A percentile compares a stretch with the other conserved stretches of the same genome.
Evolutionary conservation across 2,113 vertebrate genomes (phyloP).

Genomic region (Gnathonemus echidnorhynchus): DNA sequence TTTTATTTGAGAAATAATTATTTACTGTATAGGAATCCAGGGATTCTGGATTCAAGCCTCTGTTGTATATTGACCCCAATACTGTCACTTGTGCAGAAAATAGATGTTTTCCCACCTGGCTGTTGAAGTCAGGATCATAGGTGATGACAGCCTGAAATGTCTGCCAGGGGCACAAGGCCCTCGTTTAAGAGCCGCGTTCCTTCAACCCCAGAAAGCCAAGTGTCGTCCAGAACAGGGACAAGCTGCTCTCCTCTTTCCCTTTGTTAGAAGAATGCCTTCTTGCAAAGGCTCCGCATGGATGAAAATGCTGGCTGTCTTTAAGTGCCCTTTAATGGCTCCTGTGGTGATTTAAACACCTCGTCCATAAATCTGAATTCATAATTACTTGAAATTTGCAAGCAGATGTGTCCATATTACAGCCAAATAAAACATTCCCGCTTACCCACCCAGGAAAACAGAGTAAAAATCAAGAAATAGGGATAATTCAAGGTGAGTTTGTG

Average conservation of each 20-base stretch:
- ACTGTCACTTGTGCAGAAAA: neutral
- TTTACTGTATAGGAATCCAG: neutral
- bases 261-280: neutral
- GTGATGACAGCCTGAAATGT: neutral
- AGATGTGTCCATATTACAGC: neutral
- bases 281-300: neutral
- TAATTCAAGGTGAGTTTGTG: neutral
- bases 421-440: neutral
- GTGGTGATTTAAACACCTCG: neutral
- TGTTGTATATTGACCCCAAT: neutral
- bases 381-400: neutral
- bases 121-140: neutral
- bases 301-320: too few relatives aligned
- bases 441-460: neutral
- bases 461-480: neutral
- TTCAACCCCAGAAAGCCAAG: neutral
- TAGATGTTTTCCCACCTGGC: neutral
- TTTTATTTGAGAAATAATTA: neutral
- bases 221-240: neutral
- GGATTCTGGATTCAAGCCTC: neutral
- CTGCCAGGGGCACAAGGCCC: neutral
- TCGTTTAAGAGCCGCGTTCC: neutral
- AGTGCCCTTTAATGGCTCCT: neutral
- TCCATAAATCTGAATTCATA: constrained; percentile 2
- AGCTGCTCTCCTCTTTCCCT: neutral